Base-by-base conservation (phyloP, 2,888 invertebrate genomes). In the Apoda limacodes region DNA sequence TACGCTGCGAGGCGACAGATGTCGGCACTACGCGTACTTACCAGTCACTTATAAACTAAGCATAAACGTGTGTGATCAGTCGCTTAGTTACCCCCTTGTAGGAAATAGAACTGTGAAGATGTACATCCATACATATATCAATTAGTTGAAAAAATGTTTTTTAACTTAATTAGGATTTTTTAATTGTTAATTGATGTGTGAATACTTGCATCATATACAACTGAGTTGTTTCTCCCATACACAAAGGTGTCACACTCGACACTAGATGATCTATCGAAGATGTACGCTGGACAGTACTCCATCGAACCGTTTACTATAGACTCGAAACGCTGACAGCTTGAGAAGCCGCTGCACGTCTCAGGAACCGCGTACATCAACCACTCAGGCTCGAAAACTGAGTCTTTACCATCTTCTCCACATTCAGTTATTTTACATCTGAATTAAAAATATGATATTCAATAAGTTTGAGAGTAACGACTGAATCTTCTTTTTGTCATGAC, bases 351-450 rank as follows among this genome's bases (percentile, higher is more conserved):
- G 17, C 34, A 32, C 6, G 45, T 42, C 25, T 41, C 49, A 2
- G 75, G 69, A 9, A 60, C 52, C 2, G 72, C 66, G 28, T 55
- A 40, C 17, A 48, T 35, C 12, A 68, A 36, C 74, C 76, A 78
- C 2, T 49, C 29, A n/a, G 45, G n/a, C 5, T 43, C 37, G 6
- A 43, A 45, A 1, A 37, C 30, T 5, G 36, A 39, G 1, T 34
- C 28, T 11, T 43, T 25, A 43, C 46, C 32, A 62, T 25, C 9
- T 25, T 50, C 46, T 3, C 41, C 81, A 41, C 82, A 82, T 41
- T 72, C 72, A 7, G 68, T 60, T 22, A 82, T 64, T 15, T 53
- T 48, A 40, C 82, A 82, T 46, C 82, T 82, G 40, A n/a, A n/a
- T n/a, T n/a, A n/a, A n/a, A n/a, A n/a, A n/a, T n/a, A n/a, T 41